phyloP scores from a whole-genome alignment of 2,113 vertebrate species.

The Myiozetetes cayanensis region DNA sequence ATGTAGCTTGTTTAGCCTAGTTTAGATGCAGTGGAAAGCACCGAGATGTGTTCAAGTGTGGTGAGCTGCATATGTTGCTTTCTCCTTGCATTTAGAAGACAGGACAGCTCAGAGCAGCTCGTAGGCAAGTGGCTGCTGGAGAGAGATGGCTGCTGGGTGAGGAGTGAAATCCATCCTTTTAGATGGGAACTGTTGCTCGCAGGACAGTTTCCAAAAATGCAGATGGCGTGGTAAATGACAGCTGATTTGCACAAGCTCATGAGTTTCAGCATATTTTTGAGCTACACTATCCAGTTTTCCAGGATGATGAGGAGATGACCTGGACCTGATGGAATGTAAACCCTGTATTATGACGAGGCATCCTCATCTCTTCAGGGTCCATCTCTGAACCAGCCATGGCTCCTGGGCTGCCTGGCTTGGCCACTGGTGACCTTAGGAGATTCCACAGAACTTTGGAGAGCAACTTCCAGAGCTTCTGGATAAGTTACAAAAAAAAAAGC shows the following conservation, averaged over 20 bases:
- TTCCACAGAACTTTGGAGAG: neutral
- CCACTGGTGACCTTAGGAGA: neutral
- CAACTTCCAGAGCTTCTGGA: neutral
- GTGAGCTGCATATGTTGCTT: neutral
- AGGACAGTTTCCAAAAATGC: neutral
- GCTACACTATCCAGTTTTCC: neutral
- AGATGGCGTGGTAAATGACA: neutral
- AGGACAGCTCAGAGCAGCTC: neutral
- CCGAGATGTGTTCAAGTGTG: rapidly evolving
- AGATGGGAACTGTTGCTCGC: neutral
- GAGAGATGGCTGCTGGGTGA: neutral
- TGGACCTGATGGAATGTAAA: neutral
- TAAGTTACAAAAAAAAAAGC: neutral
- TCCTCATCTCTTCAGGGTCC: neutral
- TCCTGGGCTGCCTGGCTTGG: neutral
- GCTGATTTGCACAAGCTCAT: neutral
- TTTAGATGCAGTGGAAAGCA: neutral
- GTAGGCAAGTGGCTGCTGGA: neutral
- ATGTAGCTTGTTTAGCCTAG: slow-evolving; percentile 1
- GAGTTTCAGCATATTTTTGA: neutral
- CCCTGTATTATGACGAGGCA: rapidly evolving
- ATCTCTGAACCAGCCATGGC: rapidly evolving
- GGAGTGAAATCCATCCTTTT: neutral
- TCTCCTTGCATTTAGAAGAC: neutral
- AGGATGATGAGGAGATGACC: neutral